Evolutionary conservation across 2,888 invertebrate genomes (phyloP).

Genomic region (Drosophila percnosoma): DNA sequence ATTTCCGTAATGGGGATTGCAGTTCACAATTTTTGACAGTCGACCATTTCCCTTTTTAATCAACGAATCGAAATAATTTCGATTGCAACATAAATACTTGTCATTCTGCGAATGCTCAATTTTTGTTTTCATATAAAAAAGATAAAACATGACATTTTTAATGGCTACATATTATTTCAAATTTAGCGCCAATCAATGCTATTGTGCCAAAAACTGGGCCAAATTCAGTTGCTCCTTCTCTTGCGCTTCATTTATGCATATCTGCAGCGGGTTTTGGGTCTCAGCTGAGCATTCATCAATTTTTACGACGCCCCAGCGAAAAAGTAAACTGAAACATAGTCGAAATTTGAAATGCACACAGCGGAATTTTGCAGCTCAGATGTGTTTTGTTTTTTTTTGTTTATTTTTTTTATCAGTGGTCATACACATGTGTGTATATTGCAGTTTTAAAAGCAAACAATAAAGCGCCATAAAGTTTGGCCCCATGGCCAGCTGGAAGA

Average conservation of each 20-base stretch:
- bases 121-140: conserved; percentile 38
- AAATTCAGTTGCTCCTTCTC: conserved; percentile 2
- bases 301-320: conserved; percentile 74
- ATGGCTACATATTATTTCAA: conserved; percentile 56
- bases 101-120: conserved; percentile 46
- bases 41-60: conserved; percentile 58
- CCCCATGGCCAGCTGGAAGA: conserved; percentile 4
- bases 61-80: conserved; percentile 60
- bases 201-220: conserved; percentile 43
- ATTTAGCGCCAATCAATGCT: conserved; percentile 65
- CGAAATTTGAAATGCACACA: conserved; percentile 50
- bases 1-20: conserved; percentile 48
- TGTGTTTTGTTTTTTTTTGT: conserved; percentile 8
- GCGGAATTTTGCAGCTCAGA: neutral
- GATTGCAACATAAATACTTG: conserved; percentile 73
- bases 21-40: conserved; percentile 52
- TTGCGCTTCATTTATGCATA: conserved; percentile 20
- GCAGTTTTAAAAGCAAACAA: conserved; percentile 28
- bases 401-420: conserved; percentile 36
- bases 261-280: conserved; percentile 19
- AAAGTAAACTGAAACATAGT: conserved; percentile 13
- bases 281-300: conserved; percentile 64
- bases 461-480: conserved; percentile 32
- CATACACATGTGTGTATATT: conserved; percentile 38
- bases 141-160: conserved; percentile 33